Evolutionary conservation across 2,113 vertebrate genomes (phyloP).

Genomic region (Patagioenas fasciata): DNA sequence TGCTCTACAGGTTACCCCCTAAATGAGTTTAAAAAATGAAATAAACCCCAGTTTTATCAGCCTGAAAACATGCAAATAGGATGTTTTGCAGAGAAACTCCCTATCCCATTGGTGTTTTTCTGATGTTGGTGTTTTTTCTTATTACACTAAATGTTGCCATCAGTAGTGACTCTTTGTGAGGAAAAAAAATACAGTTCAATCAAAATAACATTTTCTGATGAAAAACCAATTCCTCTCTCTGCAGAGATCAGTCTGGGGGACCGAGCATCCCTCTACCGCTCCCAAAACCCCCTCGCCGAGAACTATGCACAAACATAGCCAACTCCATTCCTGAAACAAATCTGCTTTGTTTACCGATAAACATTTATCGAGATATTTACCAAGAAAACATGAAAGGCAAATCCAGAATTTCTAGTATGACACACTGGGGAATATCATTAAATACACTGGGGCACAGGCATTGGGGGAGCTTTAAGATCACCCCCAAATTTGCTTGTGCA

Average conservation of each 20-base stretch:
- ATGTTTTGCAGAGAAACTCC: not conserved
- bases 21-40: not conserved
- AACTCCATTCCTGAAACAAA: not conserved
- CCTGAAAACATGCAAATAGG: not conserved
- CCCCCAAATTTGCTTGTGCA: not conserved
- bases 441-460: not conserved
- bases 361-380: slow-evolving; percentile 46
- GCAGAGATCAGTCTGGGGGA: not conserved
- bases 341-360: slow-evolving; percentile 43
- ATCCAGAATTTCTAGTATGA: not conserved
- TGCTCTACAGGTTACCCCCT: not conserved
- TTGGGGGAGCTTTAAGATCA: not conserved
- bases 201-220: not conserved
- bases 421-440: not conserved
- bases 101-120: fast-evolving
- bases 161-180: not conserved
- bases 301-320: not conserved
- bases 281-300: not conserved
- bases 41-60: not conserved
- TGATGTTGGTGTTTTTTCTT: not conserved
- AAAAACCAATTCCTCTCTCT: not conserved
- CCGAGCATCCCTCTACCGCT: not conserved
- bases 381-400: slow-evolving; percentile 38
- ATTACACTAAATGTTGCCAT: not conserved
- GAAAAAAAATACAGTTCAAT: not conserved